These are phyloP conservation scores for Dyspetes luteomarginatus DNA, from an alignment of 2,888 invertebrate genomes.

Conservation along the genomic window DNA sequence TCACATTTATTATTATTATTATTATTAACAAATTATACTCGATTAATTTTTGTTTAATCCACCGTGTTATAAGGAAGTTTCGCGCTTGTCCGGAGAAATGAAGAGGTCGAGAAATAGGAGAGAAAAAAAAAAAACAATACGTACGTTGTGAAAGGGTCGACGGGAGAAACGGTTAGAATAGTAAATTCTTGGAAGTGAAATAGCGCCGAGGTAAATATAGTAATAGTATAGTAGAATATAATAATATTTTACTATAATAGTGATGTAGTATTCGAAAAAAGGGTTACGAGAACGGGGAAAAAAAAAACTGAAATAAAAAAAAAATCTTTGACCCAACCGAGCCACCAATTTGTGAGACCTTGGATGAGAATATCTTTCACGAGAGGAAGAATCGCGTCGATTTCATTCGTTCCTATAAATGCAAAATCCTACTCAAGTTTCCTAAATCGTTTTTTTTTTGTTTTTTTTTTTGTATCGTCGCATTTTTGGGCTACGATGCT, in stretches of 20 bases:
- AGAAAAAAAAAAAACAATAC: neutral
- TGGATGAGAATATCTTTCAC: neutral
- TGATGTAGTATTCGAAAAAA: neutral
- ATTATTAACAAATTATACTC: too few species aligned
- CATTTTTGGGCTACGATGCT: neutral
- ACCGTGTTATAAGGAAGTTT: too few species aligned
- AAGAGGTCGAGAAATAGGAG: conserved; percentile 14
- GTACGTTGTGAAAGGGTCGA: conserved; percentile 47
- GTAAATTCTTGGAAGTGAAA: conserved; percentile 57
- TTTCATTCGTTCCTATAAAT: neutral
- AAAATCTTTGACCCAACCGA: conserved; percentile 19
- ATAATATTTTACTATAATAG: conserved; percentile 5
- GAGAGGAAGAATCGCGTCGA: neutral
- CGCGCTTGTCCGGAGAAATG: too few species aligned
- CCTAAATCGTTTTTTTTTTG: too few species aligned
- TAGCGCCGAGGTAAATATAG: conserved; percentile 54
- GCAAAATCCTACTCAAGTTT: too few species aligned
- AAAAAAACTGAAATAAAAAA: conserved; percentile 21
- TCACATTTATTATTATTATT: too few species aligned
- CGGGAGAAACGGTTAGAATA: conserved; percentile 48
- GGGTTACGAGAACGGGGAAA: conserved; percentile 31
- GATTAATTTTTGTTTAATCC: too few species aligned
- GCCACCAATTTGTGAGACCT: conserved; percentile 3
- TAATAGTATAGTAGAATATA: conserved; percentile 44
- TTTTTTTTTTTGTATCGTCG: neutral